phyloP scores from a whole-genome alignment of 2,797 vertebrate species.

The Channallabes apus region DNA sequence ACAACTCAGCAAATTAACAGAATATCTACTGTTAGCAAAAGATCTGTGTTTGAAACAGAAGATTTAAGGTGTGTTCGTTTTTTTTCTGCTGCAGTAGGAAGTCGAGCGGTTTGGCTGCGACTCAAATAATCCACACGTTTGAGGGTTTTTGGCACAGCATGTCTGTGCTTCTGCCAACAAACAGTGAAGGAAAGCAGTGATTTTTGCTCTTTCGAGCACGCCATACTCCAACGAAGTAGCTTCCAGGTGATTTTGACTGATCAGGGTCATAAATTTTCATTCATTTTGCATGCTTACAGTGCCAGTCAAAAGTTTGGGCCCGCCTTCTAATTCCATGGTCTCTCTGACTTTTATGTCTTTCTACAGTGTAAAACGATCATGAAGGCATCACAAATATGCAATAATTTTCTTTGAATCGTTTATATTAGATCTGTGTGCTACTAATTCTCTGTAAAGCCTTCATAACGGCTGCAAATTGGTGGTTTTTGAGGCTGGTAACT shows the following conservation, averaged over 20 bases:
- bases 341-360: too few species aligned
- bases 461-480: too few species aligned
- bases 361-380: too few species aligned
- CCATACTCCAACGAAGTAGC: conserved; percentile 69
- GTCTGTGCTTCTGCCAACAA: conserved; percentile 69
- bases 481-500: too few species aligned
- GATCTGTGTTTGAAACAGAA: not conserved
- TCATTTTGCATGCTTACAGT: too few species aligned
- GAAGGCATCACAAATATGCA: too few species aligned
- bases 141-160: conserved; percentile 60
- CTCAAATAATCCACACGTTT: conserved; percentile 69
- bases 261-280: not conserved
- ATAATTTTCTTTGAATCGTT: too few species aligned
- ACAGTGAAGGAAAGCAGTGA: conserved; percentile 53
- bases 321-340: too few species aligned
- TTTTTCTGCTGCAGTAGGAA: conserved; percentile 47
- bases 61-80: conserved; percentile 22
- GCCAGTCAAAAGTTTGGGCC: too few species aligned
- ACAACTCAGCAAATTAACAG: not conserved
- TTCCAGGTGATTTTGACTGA: conserved; percentile 59
- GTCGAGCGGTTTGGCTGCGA: conserved; percentile 65
- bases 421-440: too few species aligned
- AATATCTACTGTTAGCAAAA: not conserved
- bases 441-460: too few species aligned
- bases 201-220: conserved; percentile 65